Evolutionary conservation across 64 coral and sea anemone species (phyloP), one percentile per base, ranked within the genome.

Genomic region (Acropora tenuis): DNA sequence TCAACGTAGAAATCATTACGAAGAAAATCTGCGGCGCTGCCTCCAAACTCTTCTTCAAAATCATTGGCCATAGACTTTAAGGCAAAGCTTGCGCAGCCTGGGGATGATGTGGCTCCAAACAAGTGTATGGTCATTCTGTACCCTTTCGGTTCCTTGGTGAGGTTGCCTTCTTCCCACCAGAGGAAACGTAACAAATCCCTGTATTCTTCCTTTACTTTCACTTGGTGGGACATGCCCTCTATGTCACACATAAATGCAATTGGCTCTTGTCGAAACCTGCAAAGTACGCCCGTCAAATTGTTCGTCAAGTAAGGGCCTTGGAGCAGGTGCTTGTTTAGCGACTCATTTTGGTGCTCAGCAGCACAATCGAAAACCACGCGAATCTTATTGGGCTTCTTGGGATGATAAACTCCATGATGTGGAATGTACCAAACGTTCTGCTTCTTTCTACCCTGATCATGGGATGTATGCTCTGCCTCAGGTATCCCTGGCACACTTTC

Each of bases 51-150:
- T 30, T 30, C 30, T 30, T 30, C 30, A 30, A 30, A 44, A 63
- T 92, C 90, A 43, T 86, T 60, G 0, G 82, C 90, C 13, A 73
- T 86, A 16, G 46, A 1, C 19, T 92, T 86, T 1, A 86, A 43
- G 1, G 90, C 90, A 16, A 86, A 86, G 18, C 78, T 92, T 15
- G 74, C 80, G 55, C 90, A 92, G 6, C 90, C 82, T 17, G 90
- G 82, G 44, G 90, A 92, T 0, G 90, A 86, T 2, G 90, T 86
- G 10, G 90, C 90, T 61, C 90, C 88, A 40, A 90, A 90, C 17
- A 81, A 61, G 50, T 90, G 82, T 30, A 30, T 0, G 30, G 30
- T 30, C 30, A 30, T 30, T 30, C 30, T 42, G 72, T 86, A 92
- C 0, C 76, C 80, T 8, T 78, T 15, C 2, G 80, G 80, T 44